A percentile compares a stretch with the other conserved stretches of the same genome.
phyloP scores from a whole-genome alignment of 1,140 invertebrate genomes.

The Bombus soroeensis region DNA sequence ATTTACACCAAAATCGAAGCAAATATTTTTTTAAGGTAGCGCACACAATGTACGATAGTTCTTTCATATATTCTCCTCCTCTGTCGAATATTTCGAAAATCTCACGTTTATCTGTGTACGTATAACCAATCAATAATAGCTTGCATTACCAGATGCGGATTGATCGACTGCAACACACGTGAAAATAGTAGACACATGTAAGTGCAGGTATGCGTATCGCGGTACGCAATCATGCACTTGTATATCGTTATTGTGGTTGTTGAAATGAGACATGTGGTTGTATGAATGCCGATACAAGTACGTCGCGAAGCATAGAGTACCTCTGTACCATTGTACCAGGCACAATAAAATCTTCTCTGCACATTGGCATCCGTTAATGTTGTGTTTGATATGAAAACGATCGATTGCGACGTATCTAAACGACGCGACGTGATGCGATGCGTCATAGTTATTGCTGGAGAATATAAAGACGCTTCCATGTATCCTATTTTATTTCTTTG shows the following conservation, averaged over 20 bases:
- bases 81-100: background rate
- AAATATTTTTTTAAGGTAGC: too few relatives aligned
- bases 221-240: background rate
- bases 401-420: background rate
- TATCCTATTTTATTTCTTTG: background rate
- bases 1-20: too few relatives aligned
- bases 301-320: background rate
- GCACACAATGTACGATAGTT: too few relatives aligned
- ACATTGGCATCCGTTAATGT: constrained; percentile 1
- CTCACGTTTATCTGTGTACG: background rate
- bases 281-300: constrained; percentile 1
- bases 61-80: too few relatives aligned
- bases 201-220: constrained; percentile 6
- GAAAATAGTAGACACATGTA: background rate
- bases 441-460: background rate
- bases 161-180: background rate
- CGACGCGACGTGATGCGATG: too few relatives aligned
- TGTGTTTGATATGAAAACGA: background rate
- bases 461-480: background rate
- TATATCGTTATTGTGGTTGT: background rate
- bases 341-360: constrained; percentile 6
- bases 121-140: background rate
- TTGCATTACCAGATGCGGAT: background rate
- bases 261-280: background rate
- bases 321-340: background rate